Base-by-base conservation (phyloP, 2,113 vertebrate species). In the Dryoscopus gambensis region DNA sequence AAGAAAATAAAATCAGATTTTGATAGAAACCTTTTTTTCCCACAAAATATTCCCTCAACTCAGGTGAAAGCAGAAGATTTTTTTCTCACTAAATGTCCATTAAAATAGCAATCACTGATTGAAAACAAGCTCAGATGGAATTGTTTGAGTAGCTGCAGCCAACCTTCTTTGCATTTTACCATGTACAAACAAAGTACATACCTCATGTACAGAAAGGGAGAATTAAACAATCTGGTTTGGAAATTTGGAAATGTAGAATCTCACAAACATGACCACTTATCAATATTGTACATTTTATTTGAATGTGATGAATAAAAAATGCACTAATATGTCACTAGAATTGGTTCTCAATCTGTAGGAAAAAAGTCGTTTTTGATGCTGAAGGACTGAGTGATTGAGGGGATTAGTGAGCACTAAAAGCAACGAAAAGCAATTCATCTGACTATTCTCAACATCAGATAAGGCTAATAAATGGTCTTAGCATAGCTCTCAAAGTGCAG, bases 141-240 rank as follows among this genome's bases (percentile, higher is more conserved):
- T 46, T 80, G 49, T 85, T 85, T 87, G 62, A 83, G 37, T 62
- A 70, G 59, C 75, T 93, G 50, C 42, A 93, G 33, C 46, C 55
- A 92, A 24, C 10, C 2, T 10, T 49, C 10, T 47, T 40, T 94
- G 31, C 53, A 88, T 84, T 75, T 71, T 52, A 40, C 37, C 31
- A 10, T 27, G 15, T 30, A 22, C 2, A 12, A 84, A 74, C 20
- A 20, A 65, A 68, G n/a, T 28, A 30, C 0, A 0, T 28, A 49
- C 4, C 11, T 77, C 50, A 24, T 15, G 13, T 46, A 49, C 9
- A 79, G 57, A 79, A 56, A 79, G 30, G 24, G 9, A 93, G 2
- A 50, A 37, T 37, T 3, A 11, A 65, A 20, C 21, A 42, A 11
- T 24, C 15, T 9, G 4, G 5, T 35, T 79, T 63, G 57, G 37